Base-by-base conservation (phyloP, 1,140 invertebrate genomes). In the Drosophila ambigua region DNA sequence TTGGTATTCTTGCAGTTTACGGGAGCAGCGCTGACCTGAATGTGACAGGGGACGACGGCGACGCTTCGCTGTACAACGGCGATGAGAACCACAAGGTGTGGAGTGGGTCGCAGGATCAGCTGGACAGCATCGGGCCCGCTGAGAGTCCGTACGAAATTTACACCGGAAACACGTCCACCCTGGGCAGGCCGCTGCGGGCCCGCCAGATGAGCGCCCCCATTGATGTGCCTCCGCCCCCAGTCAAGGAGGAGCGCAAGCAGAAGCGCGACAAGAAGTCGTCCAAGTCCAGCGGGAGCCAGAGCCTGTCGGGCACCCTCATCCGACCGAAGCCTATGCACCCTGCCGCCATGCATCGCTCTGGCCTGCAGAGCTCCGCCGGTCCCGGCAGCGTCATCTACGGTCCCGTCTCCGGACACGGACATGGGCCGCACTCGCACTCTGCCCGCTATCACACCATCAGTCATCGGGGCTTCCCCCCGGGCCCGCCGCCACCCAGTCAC, bases 81-180 rank as follows among this genome's bases (percentile, higher is more conserved):
- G 96, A 98, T 84, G 97, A 98, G 90, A 98, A 98, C 84, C 97
- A 98, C 90, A 98, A 98, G 92, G 96, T 98, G 2, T 98, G 97
- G 97, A 96, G 95, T 0, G 95, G 95, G 7, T 95, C 95, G 44
- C 93, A 95, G 58, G 96, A 97, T 68, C 94, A 96, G 51, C 89
- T 95, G 6, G 95, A 95, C 62, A 94, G 92, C 26, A 93, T 94
- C 15, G 91, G 78, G 0, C 59, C 77, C 35, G 69, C 79, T 24
- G 91, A 95, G 77, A 93, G 93, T 46, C 93, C 94, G 50, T 97
- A 97, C 79, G 95, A 96, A 39, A 94, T 96, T 53, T 96, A 95
- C 45, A 68, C 91, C 2, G 85, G 85, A 13, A 88, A 90, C 51
- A 94, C 93, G 1, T 94, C 96, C 16, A 96, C 97, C 16, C 94